phyloP scores from a whole-genome alignment of 2,888 invertebrate species.

The Ophion slaviceki region DNA sequence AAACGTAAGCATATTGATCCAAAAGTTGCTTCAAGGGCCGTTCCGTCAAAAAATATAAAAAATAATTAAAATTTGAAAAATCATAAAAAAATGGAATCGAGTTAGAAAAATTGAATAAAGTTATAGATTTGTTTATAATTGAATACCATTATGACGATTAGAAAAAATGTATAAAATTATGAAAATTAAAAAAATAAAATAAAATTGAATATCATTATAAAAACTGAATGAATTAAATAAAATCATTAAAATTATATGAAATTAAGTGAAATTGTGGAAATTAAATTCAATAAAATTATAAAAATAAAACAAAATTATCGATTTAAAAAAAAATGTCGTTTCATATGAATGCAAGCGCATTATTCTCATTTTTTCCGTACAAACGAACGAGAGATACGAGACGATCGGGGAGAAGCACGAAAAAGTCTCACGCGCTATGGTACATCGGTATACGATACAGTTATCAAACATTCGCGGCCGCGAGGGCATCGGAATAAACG shows the following conservation, averaged over 20 bases:
- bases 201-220: too few relatives aligned
- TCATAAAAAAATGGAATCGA: too few relatives aligned
- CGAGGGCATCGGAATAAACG: constrained; percentile 59
- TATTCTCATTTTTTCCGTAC: constrained; percentile 15
- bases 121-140: too few relatives aligned
- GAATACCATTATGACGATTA: background rate
- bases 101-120: too few relatives aligned
- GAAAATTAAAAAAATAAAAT: background rate
- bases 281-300: background rate
- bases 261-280: background rate
- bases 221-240: background rate
- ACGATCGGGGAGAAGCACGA: constrained; percentile 50
- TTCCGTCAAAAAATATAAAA: too few relatives aligned
- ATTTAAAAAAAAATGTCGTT: background rate
- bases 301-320: background rate
- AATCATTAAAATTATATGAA: background rate
- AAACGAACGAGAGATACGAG: constrained; percentile 13
- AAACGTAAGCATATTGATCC: background rate
- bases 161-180: too few relatives aligned
- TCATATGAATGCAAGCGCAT: background rate
- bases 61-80: too few relatives aligned
- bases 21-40: too few relatives aligned
- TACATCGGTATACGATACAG: constrained; percentile 45
- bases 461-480: constrained; percentile 63
- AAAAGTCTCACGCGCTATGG: constrained; percentile 57